Evolutionary conservation across 92 coral and sea anemone genomes (phyloP).

Genomic region (Metridium senile): DNA sequence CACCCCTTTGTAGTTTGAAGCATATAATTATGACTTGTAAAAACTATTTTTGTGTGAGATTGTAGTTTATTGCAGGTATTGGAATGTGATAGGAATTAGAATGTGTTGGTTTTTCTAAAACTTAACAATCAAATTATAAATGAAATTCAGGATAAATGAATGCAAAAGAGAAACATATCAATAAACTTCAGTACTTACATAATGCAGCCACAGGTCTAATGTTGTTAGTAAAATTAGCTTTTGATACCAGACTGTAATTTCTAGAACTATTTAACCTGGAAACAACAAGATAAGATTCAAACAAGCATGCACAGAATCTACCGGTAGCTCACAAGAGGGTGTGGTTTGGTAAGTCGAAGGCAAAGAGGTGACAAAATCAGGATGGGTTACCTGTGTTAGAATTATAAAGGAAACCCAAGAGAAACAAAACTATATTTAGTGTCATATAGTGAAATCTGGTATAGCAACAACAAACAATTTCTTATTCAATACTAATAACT

Average conservation of each 20-base stretch:
- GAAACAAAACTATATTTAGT: not conserved
- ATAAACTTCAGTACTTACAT: conserved; percentile 49
- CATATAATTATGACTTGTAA: no score
- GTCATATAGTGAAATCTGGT: no score
- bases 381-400: conserved; percentile 8
- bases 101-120: no score
- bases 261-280: conserved; percentile 59
- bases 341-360: not conserved
- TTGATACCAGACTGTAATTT: conserved; percentile 27
- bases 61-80: no score
- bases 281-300: not conserved
- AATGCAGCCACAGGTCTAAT: conserved; percentile 58
- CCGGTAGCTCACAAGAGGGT: not conserved
- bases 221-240: conserved; percentile 50
- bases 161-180: not conserved
- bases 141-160: not conserved
- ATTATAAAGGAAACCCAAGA: not conserved
- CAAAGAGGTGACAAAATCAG: not conserved
- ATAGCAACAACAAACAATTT: no score
- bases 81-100: no score
- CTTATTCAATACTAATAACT: no score
- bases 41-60: no score
- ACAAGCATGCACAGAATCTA: not conserved
- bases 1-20: no score
- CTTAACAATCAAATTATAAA: no score